phyloP scores from a whole-genome alignment of 2,888 invertebrate genomes.

The Sarcophaga variegata region DNA sequence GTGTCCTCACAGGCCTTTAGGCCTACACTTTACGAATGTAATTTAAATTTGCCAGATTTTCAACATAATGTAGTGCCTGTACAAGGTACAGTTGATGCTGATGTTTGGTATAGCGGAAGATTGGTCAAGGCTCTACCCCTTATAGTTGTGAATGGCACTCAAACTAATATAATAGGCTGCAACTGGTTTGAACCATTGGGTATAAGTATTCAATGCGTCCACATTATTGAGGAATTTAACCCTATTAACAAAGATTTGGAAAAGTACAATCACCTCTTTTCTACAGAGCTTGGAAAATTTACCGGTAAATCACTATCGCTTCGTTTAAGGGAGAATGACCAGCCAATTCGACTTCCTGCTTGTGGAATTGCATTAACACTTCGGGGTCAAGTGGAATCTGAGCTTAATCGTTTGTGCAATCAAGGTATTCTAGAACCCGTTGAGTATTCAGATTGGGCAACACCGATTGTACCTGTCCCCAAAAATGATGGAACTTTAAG shows the following conservation, averaged over 20 bases:
- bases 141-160: conserved; percentile 53
- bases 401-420: no score
- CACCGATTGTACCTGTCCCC: conserved; percentile 38
- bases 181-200: conserved; percentile 36
- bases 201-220: conserved; percentile 5
- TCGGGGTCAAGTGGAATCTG: no score
- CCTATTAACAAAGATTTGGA: background rate
- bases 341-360: background rate
- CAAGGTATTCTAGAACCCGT: no score
- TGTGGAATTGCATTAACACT: no score
- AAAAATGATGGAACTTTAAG: conserved; percentile 63
- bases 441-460: no score
- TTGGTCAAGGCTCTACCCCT: conserved; percentile 48
- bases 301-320: background rate
- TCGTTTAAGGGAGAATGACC: no score
- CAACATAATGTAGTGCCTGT: conserved; percentile 50
- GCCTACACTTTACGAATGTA: conserved; percentile 15
- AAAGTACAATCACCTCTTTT: conserved; percentile 6
- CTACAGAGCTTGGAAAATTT: background rate
- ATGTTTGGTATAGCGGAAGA: conserved; percentile 50
- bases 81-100: conserved; percentile 25
- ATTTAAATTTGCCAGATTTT: conserved; percentile 44
- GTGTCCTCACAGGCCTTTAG: conserved; percentile 20
- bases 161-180: conserved; percentile 26
- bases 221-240: background rate